Evolutionary conservation across 2,888 invertebrate genomes (phyloP).

Genomic region (Ornithoptera alexandrae): DNA sequence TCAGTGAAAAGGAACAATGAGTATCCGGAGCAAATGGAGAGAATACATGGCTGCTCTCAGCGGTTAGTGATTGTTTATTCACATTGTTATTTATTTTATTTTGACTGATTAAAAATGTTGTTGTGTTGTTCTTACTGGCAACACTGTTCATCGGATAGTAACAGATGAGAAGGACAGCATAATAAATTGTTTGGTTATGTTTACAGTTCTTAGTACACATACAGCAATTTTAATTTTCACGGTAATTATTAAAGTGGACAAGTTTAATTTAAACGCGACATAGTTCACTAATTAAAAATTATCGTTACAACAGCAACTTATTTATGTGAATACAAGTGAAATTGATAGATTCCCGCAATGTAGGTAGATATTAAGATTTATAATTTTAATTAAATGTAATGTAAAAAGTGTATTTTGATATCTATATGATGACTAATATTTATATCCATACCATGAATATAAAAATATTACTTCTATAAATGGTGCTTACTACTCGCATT

Average conservation of each 20-base stretch:
- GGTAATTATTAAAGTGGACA: background rate
- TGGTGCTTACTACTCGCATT: too few relatives aligned
- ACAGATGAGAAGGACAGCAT: conserved; percentile 6
- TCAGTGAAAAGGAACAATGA: conserved; percentile 60
- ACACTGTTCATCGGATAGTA: conserved; percentile 21
- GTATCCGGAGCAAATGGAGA: conserved; percentile 69
- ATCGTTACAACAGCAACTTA: too few relatives aligned
- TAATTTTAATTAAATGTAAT: background rate
- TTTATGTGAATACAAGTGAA: background rate
- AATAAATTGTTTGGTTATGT: conserved; percentile 25
- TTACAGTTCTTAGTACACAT: conserved; percentile 14
- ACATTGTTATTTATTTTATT: conserved; percentile 33
- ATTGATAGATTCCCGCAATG: background rate
- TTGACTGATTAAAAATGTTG: background rate
- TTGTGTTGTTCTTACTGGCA: conserved; percentile 18
- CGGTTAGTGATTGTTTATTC: conserved; percentile 60
- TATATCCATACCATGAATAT: too few relatives aligned
- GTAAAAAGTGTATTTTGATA: background rate
- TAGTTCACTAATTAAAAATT: background rate
- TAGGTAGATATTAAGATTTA: background rate
- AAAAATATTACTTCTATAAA: too few relatives aligned
- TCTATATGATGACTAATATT: background rate
- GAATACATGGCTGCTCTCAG: conserved; percentile 75
- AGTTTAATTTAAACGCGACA: background rate
- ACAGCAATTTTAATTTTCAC: background rate